These are phyloP conservation scores for Lampris incognitus DNA, from an alignment of 2,113 vertebrate species.

Conservation along the genomic window DNA sequence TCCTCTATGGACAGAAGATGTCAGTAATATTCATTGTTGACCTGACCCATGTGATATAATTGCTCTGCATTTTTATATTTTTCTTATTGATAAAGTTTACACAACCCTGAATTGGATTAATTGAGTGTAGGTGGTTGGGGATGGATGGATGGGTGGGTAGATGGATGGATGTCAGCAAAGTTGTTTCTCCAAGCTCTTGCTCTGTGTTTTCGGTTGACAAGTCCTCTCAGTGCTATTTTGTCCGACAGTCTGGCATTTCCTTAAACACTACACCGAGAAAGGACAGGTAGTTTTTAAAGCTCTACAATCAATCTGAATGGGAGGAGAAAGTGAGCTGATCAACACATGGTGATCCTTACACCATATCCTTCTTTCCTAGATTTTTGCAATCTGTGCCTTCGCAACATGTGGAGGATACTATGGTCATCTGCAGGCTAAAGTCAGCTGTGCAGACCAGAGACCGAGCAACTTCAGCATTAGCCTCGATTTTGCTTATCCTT, in stretches of 20 bases:
- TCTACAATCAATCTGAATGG: neutral
- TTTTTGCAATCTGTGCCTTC: conserved; percentile 99
- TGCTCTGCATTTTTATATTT: too few relatives aligned
- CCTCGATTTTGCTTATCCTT: conserved; percentile 93
- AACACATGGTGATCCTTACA: neutral
- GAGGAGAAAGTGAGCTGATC: neutral
- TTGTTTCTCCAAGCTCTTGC: too few relatives aligned
- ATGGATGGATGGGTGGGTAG: too few relatives aligned
- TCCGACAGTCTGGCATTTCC: neutral
- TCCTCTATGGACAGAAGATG: neutral
- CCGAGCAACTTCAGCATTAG: conserved; percentile 92
- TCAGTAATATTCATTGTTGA: neutral
- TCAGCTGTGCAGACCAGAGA: conserved; percentile 93
- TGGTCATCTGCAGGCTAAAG: conserved; percentile 94
- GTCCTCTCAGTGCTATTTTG: too few relatives aligned
- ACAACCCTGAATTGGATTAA: too few relatives aligned
- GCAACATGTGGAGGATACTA: conserved; percentile 99
- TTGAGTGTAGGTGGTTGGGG: too few relatives aligned
- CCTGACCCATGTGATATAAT: too few relatives aligned
- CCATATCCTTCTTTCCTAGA: conserved; percentile 77
- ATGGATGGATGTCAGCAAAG: too few relatives aligned
- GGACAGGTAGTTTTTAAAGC: neutral
- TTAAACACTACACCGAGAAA: neutral
- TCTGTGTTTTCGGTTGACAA: too few relatives aligned
- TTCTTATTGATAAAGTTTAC: too few relatives aligned